Evolutionary conservation across 2,113 vertebrate genomes (phyloP), one percentile per base, ranked within the genome.

Genomic region (Clinocottus analis): DNA sequence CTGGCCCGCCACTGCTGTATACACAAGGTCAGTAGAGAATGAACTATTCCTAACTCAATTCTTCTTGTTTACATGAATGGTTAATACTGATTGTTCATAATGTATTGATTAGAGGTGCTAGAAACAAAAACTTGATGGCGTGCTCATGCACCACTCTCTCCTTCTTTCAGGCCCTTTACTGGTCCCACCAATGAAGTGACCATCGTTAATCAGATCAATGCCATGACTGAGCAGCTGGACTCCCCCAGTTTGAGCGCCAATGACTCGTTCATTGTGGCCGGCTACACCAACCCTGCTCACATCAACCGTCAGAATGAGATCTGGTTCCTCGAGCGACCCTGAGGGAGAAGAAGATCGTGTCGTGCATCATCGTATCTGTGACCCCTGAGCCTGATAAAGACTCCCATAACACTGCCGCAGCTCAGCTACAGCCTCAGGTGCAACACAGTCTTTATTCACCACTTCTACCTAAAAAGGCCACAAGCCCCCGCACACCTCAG

Each of bases 231-330:
- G 75, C 55, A 95, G 11, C 92, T 98, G n/a, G 96, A 96, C 70
- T 89, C 88, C 5, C 94, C 95, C 0, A 93, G 79, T 19, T 1
- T 91, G 19, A 95, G 87, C 5, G 43, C 94, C 78, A 94, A 80
- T 21, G 91, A 96, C 77, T 95, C 95, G 0, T 97, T 97, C 92
- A 96, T 97, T 17, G 92, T 98, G 23, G 97, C 97, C 0, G 95
- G 95, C 61, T 97, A 97, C 86, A 97, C 95, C n/a, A 97, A 97
- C 80, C 97, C 97, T 0, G 96, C 97, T 1, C 95, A 95, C 23
- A 91, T 90, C 86, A 87, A 95, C 61, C 94, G 95, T 3, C 93
- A 94, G 64, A 97, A 97, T 3, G 96, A 97, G 91, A 96, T 98
- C 75, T 97, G 97, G 96, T 97, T 97, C 87, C 88, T 97, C 0